Conservation (phyloP, 1,140 invertebrate species). For the Sinella curviseta region DNA sequence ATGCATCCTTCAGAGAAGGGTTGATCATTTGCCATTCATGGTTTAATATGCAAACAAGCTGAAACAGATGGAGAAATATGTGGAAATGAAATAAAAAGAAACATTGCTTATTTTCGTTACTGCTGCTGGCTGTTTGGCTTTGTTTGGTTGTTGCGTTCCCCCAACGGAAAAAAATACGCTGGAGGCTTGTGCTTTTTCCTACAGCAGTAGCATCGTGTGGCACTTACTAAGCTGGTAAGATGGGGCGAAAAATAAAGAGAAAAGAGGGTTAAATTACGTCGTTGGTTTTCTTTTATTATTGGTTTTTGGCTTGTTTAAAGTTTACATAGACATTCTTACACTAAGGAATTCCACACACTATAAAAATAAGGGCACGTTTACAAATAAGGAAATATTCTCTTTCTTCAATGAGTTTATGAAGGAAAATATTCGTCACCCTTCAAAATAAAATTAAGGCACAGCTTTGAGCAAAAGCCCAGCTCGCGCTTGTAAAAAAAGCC, state of each 20-base stretch:
- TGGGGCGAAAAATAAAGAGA: neutral
- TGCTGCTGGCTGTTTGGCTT: too few relatives aligned
- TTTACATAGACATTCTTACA: neutral
- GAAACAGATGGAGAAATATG: slow-evolving; percentile 6
- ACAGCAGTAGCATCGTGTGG: too few relatives aligned
- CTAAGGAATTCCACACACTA: neutral
- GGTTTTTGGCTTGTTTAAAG: neutral
- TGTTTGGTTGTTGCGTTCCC: neutral
- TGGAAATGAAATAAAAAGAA: slow-evolving; percentile 13
- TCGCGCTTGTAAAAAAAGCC: neutral
- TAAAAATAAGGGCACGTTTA: slow-evolving; percentile 3
- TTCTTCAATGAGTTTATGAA: neutral
- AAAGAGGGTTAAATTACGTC: neutral
- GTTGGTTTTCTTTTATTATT: too few relatives aligned
- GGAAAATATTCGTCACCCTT: neutral
- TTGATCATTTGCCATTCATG: neutral
- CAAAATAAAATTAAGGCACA: slow-evolving; percentile 15
- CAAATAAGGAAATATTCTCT: too few relatives aligned
- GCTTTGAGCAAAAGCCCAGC: neutral
- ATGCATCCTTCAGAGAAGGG: neutral
- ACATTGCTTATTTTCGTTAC: neutral
- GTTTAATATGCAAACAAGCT: slow-evolving; percentile 7
- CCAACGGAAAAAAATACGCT: neutral
- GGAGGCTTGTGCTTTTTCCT: neutral
- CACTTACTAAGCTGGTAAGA: too few relatives aligned